phyloP scores from a whole-genome alignment of 2,797 vertebrate species.

The Amniataba percoides region DNA sequence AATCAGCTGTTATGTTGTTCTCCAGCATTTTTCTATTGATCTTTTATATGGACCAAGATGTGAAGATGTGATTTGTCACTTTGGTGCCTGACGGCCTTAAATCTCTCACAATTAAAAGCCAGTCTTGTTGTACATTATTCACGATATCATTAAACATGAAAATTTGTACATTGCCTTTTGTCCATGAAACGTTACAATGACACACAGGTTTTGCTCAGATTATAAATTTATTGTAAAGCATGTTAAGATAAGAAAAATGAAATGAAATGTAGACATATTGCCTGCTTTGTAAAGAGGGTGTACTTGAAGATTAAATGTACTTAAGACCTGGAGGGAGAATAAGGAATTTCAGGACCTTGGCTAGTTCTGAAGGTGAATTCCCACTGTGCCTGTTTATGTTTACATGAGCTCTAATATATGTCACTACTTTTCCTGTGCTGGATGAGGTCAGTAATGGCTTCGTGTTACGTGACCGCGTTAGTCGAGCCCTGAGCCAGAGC shows the following conservation, averaged over 20 bases:
- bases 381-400: constrained; percentile 11
- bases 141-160: too few relatives aligned
- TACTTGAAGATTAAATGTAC: not conserved
- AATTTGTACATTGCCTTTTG: too few relatives aligned
- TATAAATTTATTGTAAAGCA: not conserved
- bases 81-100: not conserved
- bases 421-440: constrained; percentile 26
- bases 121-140: not conserved
- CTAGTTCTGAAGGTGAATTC: constrained; percentile 36
- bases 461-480: constrained; percentile 44
- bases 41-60: not conserved
- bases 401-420: constrained; percentile 13
- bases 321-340: not conserved
- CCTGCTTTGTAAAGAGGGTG: not conserved
- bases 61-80: not conserved
- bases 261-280: not conserved
- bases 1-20: not conserved
- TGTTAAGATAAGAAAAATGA: not conserved
- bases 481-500: constrained; percentile 40
- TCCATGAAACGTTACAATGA: too few relatives aligned
- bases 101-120: not conserved
- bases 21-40: too few relatives aligned
- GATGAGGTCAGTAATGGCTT: constrained; percentile 37
- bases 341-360: constrained; percentile 47
- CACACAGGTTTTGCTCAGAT: too few relatives aligned